Base-by-base conservation (phyloP, 92 coral and sea anemone species). In the Pocillopora grandis region DNA sequence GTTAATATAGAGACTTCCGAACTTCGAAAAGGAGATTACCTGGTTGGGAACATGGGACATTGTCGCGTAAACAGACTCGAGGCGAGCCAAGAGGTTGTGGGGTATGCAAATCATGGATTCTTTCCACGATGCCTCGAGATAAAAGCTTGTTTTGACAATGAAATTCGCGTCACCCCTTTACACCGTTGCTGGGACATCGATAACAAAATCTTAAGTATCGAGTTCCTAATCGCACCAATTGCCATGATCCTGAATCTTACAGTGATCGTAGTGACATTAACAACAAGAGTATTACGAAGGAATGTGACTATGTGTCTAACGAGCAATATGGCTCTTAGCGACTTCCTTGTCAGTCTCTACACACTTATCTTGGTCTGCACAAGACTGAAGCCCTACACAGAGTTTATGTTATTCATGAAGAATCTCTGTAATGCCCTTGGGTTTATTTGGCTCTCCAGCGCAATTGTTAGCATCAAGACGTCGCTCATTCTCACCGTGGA, bases 181-280 rank as follows among this genome's bases (percentile, higher is more conserved):
- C 98, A 94, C 72, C 90, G 93, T 5, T 94, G 98, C 76, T 94
- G 94, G 91, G 90, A 91, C n/a, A 52, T 70, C 9, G 95, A 89
- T 75, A 94, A 94, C 37, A 66, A 89, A n/a, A 81, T 91, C 11
- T 59, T 94, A 14, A 91, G 85, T 52, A 55, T 85, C 16, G 93
- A 76, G 31, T 90, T 63, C 72, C 19, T 89, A 9, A 83, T 87
- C 35, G 89, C 90, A 12, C 95, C 98, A 12, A 35, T 89, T 11
- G 91, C 95, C 11, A 37, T 94, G n/a, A 48, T 89, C 1, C 83
- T 91, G 12, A 94, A 94, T 83, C 15, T 89, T 0, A 15, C 86
- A 1, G 91, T 92, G 10, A 36, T 94, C 68, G 8, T 85, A 0
- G 77, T 70, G 1, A 63, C 90, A 5, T 66, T 89, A 27, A 66